Evolutionary conservation across 2,113 vertebrate species (phyloP).

Genomic region (Neopipo cinnamomea): DNA sequence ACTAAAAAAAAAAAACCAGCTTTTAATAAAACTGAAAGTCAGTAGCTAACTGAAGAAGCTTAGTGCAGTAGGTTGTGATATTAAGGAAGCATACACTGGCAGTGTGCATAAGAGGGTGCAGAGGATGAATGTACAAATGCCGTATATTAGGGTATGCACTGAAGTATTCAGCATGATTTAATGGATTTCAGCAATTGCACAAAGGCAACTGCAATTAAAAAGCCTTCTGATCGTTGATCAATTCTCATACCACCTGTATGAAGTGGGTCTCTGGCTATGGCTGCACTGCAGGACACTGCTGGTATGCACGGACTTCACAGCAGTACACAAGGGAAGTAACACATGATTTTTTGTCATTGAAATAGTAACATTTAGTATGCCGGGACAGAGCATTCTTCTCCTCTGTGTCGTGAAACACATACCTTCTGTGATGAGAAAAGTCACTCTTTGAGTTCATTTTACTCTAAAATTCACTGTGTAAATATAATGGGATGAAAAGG

Average conservation of each 20-base stretch:
- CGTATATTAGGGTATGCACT: background rate
- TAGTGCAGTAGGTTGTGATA: background rate
- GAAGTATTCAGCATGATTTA: background rate
- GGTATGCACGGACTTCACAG: rapidly evolving
- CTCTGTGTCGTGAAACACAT: background rate
- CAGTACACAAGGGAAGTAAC: background rate
- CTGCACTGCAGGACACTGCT: background rate
- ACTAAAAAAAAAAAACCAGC: background rate
- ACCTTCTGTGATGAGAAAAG: background rate
- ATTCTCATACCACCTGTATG: background rate
- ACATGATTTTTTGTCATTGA: background rate
- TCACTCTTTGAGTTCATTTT: background rate
- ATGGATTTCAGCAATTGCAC: background rate
- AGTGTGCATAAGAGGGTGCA: background rate
- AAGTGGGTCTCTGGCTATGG: background rate
- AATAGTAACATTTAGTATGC: background rate
- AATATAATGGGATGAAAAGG: background rate
- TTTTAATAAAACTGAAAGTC: background rate
- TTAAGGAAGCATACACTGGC: background rate
- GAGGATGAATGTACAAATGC: background rate
- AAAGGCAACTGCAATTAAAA: background rate
- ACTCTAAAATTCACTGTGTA: background rate
- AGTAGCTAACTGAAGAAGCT: background rate
- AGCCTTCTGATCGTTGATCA: background rate
- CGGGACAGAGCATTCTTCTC: background rate